Evolutionary conservation across 2,113 vertebrate species (phyloP).

Genomic region (Pseudonaja textilis): DNA sequence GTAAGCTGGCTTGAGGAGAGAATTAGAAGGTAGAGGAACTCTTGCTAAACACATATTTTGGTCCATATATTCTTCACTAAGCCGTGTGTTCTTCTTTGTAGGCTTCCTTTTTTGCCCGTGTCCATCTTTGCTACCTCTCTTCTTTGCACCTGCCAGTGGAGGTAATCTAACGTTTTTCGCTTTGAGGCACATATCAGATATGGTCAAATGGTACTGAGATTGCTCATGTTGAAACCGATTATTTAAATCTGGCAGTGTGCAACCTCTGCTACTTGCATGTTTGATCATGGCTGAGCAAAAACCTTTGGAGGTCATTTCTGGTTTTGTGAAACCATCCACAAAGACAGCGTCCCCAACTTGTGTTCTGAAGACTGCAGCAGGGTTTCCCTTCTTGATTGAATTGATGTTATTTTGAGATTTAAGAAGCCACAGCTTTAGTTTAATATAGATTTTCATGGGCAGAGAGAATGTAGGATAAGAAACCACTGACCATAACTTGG

Average conservation of each 20-base stretch:
- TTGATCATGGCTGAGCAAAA: constrained; percentile 37
- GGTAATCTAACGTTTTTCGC: constrained; percentile 38
- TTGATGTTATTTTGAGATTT: constrained; percentile 54
- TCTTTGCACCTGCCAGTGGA: constrained; percentile 30
- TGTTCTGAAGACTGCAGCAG: constrained; percentile 40
- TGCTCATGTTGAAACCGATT: background rate
- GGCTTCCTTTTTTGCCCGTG: background rate
- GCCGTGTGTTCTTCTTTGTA: background rate
- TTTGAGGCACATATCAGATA: background rate
- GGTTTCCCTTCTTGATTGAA: constrained; percentile 4
- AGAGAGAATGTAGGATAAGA: constrained; percentile 65
- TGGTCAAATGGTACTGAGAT: background rate
- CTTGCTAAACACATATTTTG: constrained; percentile 41
- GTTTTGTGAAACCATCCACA: constrained; percentile 72
- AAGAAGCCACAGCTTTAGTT: constrained; percentile 69
- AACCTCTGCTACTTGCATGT: constrained; percentile 19
- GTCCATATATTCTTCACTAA: constrained; percentile 32
- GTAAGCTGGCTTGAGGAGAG: constrained; percentile 38
- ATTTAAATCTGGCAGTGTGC: constrained; percentile 18
- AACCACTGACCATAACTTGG: constrained; percentile 70
- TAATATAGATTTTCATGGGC: constrained; percentile 70
- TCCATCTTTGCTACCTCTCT: constrained; percentile 10
- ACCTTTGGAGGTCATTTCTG: constrained; percentile 69
- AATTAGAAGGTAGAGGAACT: constrained; percentile 61
- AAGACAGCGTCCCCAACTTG: constrained; percentile 65